phyloP scores from a whole-genome alignment of 2,797 vertebrate species.

The Acanthopagrus latus region DNA sequence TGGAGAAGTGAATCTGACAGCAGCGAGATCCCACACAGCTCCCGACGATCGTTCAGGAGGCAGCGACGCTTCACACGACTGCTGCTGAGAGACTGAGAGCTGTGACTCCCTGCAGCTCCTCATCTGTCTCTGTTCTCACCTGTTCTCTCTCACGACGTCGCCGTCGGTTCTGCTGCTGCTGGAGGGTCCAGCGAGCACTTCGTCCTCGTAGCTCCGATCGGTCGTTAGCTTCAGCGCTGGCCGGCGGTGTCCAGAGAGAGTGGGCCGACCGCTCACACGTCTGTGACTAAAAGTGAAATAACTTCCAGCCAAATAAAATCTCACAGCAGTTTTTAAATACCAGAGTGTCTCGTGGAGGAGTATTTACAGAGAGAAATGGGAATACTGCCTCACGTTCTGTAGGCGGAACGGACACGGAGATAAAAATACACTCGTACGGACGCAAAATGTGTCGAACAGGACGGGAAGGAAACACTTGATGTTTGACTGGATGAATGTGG shows the following conservation, averaged over 20 bases:
- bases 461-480: constrained; percentile 12
- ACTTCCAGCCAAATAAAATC: constrained; percentile 31
- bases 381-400: constrained; percentile 50
- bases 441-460: constrained; percentile 20
- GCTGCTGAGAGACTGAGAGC: constrained; percentile 44
- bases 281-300: constrained; percentile 19
- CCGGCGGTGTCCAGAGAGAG: neutral
- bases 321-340: constrained; percentile 45
- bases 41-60: constrained; percentile 27
- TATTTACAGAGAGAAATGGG: constrained; percentile 40
- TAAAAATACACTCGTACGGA: constrained; percentile 41
- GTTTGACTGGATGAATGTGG: constrained; percentile 9
- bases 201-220: constrained; percentile 9
- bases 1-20: constrained; percentile 38
- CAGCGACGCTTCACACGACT: constrained; percentile 32
- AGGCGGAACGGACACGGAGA: constrained; percentile 36
- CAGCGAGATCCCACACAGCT: constrained; percentile 57
- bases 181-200: neutral
- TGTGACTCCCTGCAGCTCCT: constrained; percentile 48
- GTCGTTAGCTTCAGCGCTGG: neutral
- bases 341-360: constrained; percentile 14
- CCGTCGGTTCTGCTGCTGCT: neutral
- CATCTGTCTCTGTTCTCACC: constrained; percentile 4
- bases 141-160: constrained; percentile 43
- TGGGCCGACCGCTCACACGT: constrained; percentile 30